These are phyloP conservation scores for Smittia sp. DNA, from an alignment of 2,888 invertebrate species.

Conservation along the genomic window DNA sequence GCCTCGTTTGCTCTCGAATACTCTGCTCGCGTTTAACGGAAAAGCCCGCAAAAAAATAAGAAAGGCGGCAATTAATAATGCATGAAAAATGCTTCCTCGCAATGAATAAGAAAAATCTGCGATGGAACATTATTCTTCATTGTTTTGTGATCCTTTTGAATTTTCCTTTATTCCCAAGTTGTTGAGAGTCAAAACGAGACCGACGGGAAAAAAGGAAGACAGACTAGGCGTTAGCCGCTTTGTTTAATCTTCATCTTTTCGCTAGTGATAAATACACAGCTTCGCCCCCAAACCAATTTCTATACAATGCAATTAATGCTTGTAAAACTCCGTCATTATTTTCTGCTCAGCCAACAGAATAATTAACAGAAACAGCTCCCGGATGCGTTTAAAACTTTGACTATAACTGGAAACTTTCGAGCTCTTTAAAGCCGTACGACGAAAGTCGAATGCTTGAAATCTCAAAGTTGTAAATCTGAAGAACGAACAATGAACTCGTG, in stretches of 20 bases:
- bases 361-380: slow-evolving; percentile 36
- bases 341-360: no score
- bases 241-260: slow-evolving; percentile 26
- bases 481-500: no score
- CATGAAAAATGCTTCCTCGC: slow-evolving; percentile 16
- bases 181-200: background rate
- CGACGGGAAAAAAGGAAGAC: background rate
- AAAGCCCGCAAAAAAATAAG: slow-evolving; percentile 22
- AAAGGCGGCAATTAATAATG: slow-evolving; percentile 41
- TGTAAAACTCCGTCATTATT: no score
- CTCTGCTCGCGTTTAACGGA: background rate
- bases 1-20: background rate
- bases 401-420: background rate
- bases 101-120: slow-evolving; percentile 25
- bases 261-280: slow-evolving; percentile 17
- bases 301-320: slow-evolving; percentile 38
- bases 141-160: background rate
- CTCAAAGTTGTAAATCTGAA: no score
- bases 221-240: slow-evolving; percentile 13
- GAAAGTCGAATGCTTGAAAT: no score
- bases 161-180: slow-evolving; percentile 8
- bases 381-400: no score
- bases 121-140: slow-evolving; percentile 17
- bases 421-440: no score
- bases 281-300: background rate